Conservation (phyloP, 1,140 invertebrate genomes). For the Hylyphantes graminicola region DNA sequence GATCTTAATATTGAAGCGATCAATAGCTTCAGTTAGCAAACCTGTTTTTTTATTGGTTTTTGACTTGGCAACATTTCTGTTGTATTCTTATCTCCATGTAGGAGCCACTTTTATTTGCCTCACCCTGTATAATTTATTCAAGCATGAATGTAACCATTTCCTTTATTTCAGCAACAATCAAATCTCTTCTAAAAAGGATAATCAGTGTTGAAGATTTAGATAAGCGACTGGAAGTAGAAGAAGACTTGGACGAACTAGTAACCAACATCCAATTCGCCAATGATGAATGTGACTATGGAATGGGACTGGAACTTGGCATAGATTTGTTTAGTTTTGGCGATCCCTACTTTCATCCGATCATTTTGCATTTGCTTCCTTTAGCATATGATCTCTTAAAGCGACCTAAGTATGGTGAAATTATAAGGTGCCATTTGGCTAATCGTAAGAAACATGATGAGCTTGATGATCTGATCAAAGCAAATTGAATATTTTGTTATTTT, state of each 20-base stretch:
- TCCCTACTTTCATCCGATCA: slow-evolving; percentile 75
- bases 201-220: slow-evolving; percentile 72
- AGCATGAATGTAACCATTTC: too few relatives aligned
- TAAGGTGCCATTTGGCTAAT: slow-evolving; percentile 66
- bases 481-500: neutral
- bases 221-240: slow-evolving; percentile 73
- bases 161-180: slow-evolving; percentile 74
- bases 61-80: too few relatives aligned
- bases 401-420: slow-evolving; percentile 79
- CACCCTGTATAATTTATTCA: too few relatives aligned
- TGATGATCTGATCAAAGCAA: neutral
- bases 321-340: slow-evolving; percentile 84
- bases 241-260: slow-evolving; percentile 80
- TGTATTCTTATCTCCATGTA: too few relatives aligned
- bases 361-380: slow-evolving; percentile 76
- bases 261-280: slow-evolving; percentile 86
- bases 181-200: slow-evolving; percentile 79
- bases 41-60: too few relatives aligned
- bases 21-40: too few relatives aligned
- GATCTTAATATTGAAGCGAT: too few relatives aligned
- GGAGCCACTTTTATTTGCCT: too few relatives aligned
- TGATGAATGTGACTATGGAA: slow-evolving; percentile 95
- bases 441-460: slow-evolving; percentile 36
- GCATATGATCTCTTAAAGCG: slow-evolving; percentile 83
- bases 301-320: slow-evolving; percentile 86